These are phyloP conservation scores for Scytalopus superciliaris DNA, from an alignment of 2,113 vertebrate genomes.

Conservation along the genomic window DNA sequence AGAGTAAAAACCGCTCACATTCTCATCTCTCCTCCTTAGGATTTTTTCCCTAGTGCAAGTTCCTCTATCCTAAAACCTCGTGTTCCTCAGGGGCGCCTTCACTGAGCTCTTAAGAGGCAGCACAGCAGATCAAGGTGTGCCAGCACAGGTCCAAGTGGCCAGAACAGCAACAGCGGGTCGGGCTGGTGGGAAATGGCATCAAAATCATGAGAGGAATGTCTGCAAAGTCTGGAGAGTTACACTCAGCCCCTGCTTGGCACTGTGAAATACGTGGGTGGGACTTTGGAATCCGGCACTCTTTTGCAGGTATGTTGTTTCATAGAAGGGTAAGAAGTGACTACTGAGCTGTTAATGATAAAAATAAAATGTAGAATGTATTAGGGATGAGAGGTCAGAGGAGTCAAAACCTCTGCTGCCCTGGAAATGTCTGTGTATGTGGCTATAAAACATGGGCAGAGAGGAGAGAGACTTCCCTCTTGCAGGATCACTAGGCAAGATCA, in stretches of 20 bases:
- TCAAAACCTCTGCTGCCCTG: neutral
- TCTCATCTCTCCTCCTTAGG: neutral
- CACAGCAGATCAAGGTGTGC: neutral
- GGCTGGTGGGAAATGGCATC: neutral
- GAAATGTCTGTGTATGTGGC: neutral
- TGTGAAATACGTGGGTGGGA: neutral
- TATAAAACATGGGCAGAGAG: neutral
- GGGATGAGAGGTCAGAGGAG: neutral
- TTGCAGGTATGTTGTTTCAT: neutral
- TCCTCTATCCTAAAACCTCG: neutral
- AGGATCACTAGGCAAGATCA: neutral
- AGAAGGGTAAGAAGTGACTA: neutral
- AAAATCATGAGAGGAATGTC: conserved; percentile 13
- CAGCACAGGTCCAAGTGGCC: neutral
- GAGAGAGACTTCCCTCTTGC: neutral
- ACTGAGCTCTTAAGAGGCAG: neutral
- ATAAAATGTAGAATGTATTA: neutral
- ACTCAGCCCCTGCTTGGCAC: neutral
- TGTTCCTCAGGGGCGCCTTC: neutral
- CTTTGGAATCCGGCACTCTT: neutral
- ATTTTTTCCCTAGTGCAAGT: neutral
- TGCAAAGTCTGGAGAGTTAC: neutral
- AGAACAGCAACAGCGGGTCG: neutral
- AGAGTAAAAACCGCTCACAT: neutral
- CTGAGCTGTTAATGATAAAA: neutral